phyloP scores from a whole-genome alignment of 2,113 vertebrate genomes.

The Malurus melanocephalus region DNA sequence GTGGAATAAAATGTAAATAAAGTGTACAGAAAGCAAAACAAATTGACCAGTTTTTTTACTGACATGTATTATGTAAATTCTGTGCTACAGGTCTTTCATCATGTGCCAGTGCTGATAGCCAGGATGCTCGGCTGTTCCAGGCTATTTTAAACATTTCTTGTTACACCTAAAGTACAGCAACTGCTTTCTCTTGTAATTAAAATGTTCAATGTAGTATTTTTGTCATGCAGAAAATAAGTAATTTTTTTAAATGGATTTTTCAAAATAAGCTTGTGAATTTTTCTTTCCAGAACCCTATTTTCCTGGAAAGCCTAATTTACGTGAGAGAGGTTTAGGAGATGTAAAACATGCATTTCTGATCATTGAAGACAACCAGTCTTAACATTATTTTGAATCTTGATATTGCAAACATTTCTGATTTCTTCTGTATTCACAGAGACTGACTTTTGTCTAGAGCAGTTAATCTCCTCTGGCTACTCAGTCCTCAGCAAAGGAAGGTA shows the following conservation, averaged over 20 bases:
- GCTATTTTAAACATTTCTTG: not conserved
- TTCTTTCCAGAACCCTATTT: not conserved
- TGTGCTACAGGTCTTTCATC: not conserved
- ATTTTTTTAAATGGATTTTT: not conserved
- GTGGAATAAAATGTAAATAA: slow-evolving; percentile 12
- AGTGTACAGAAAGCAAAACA: slow-evolving; percentile 10
- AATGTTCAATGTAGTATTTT: not conserved
- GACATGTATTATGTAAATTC: not conserved
- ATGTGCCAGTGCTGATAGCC: not conserved
- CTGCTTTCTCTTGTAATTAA: not conserved
- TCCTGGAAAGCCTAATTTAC: not conserved
- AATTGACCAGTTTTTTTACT: not conserved
- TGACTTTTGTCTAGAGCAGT: not conserved
- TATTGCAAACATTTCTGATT: not conserved
- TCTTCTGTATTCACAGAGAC: not conserved
- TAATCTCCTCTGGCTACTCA: not conserved
- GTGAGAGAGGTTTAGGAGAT: not conserved
- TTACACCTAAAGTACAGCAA: not conserved
- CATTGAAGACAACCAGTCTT: not conserved
- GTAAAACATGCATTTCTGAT: not conserved
- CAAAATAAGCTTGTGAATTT: not conserved
- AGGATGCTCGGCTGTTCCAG: not conserved
- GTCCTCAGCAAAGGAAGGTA: not conserved
- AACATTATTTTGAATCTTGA: not conserved
- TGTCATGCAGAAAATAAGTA: not conserved